These are phyloP conservation scores for Lepidochitona cinerea DNA, from an alignment of 2,888 invertebrate genomes.

Conservation along the genomic window DNA sequence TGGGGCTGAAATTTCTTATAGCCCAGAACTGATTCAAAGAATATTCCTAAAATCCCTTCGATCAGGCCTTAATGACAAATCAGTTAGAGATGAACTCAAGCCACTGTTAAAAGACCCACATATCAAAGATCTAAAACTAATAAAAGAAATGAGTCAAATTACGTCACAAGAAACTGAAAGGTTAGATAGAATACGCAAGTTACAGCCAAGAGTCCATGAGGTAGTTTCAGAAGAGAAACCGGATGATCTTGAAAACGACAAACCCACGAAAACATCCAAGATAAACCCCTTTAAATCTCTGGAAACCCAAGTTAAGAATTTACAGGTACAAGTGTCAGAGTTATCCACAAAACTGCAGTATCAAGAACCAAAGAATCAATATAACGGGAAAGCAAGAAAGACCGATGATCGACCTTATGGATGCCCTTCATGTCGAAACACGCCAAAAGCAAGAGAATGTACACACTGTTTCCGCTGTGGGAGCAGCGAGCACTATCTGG, in stretches of 20 bases:
- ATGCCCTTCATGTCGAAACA: background rate
- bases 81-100: constrained; percentile 11
- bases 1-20: constrained; percentile 8
- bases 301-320: background rate
- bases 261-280: background rate
- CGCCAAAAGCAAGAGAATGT: background rate
- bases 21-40: constrained; percentile 4
- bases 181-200: background rate
- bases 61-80: background rate
- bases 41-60: constrained; percentile 9
- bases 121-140: constrained; percentile 9
- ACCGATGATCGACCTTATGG: background rate
- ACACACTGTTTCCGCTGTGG: constrained; percentile 1
- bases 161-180: constrained; percentile 11
- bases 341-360: too few species aligned
- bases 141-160: background rate
- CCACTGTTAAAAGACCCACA: constrained; percentile 1
- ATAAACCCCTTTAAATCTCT: background rate
- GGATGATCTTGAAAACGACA: background rate
- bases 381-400: too few species aligned
- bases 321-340: background rate
- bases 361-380: too few species aligned
- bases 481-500: constrained; percentile 2
- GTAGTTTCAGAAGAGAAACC: background rate
- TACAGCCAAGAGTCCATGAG: background rate